A percentile compares a stretch with the other conserved stretches of the same genome.
phyloP scores from a whole-genome alignment of 2,113 vertebrate species.

The Dryoscopus gambensis region DNA sequence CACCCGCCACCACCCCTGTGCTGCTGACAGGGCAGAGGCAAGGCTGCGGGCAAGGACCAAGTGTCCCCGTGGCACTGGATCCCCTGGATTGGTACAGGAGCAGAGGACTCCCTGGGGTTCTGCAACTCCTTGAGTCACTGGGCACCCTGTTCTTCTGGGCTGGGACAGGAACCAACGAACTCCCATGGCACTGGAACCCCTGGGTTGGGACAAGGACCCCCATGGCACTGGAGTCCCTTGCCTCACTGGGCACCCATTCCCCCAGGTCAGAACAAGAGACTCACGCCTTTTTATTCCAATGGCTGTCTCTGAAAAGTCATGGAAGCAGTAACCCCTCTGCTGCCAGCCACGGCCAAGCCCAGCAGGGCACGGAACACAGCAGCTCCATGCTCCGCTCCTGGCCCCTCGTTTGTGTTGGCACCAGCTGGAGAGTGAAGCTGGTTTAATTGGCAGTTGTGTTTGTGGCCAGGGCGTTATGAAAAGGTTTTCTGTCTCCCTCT shows the following conservation, averaged over 20 bases:
- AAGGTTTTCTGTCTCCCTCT: constrained; percentile 74
- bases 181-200: background rate
- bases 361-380: background rate
- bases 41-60: fast-evolving
- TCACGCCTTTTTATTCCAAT: fast-evolving
- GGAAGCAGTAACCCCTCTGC: background rate
- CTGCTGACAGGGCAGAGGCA: background rate
- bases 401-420: constrained; percentile 76
- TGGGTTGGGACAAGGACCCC: background rate
- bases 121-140: background rate
- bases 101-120: background rate
- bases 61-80: too few species aligned
- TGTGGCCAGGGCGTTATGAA: constrained; percentile 71
- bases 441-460: constrained; percentile 64
- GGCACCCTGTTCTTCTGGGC: background rate
- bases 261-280: background rate
- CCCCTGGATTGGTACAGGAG: background rate
- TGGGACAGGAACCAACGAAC: background rate
- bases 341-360: background rate
- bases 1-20: fast-evolving
- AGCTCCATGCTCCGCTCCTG: background rate
- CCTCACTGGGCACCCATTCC: background rate
- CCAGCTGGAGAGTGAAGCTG: background rate
- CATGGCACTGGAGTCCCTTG: background rate
- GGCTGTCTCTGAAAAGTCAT: background rate